phyloP scores from a whole-genome alignment of 2,888 invertebrate genomes.

The Drosophila borealis region DNA sequence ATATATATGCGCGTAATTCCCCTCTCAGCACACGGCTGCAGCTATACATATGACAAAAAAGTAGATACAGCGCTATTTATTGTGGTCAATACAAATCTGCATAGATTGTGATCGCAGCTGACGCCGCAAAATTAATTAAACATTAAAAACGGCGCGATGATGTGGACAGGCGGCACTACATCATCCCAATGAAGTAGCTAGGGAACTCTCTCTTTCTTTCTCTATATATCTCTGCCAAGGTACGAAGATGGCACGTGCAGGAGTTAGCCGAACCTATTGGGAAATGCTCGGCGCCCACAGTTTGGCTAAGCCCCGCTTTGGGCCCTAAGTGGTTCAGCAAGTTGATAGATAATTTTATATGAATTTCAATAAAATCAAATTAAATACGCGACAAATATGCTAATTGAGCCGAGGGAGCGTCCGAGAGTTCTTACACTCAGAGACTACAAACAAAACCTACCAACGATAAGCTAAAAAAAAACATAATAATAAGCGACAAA shows the following conservation, averaged over 20 bases:
- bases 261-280: slow-evolving; percentile 33
- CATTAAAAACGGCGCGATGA: slow-evolving; percentile 66
- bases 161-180: slow-evolving; percentile 55
- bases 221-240: background rate
- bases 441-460: slow-evolving; percentile 59
- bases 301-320: slow-evolving; percentile 36
- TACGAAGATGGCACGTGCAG: slow-evolving; percentile 37
- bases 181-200: slow-evolving; percentile 45
- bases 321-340: slow-evolving; percentile 73
- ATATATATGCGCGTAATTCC: background rate
- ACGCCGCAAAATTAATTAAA: slow-evolving; percentile 65
- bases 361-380: slow-evolving; percentile 78
- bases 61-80: slow-evolving; percentile 44
- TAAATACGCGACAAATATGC: slow-evolving; percentile 79
- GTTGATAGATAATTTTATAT: slow-evolving; percentile 73
- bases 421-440: slow-evolving; percentile 32
- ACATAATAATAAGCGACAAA: slow-evolving; percentile 52
- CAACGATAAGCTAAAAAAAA: slow-evolving; percentile 27
- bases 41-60: slow-evolving; percentile 18
- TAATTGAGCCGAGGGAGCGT: slow-evolving; percentile 55
- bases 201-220: background rate
- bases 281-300: slow-evolving; percentile 10
- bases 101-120: slow-evolving; percentile 61
- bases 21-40: slow-evolving; percentile 2
- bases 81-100: slow-evolving; percentile 44